Base-by-base conservation (phyloP, 2,888 invertebrate species). In the Cremastinae sp. region DNA sequence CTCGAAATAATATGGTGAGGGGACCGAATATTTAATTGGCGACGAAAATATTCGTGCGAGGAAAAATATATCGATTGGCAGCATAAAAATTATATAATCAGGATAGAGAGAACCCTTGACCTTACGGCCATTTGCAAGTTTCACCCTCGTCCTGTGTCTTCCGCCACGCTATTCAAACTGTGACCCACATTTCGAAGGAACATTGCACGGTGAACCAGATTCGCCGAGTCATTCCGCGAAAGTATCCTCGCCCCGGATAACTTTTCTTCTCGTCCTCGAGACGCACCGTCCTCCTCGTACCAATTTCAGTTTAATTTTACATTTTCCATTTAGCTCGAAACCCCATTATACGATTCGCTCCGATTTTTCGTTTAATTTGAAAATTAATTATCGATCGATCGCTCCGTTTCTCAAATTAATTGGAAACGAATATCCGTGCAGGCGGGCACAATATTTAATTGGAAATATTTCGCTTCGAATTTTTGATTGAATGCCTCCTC, bases 161-260 rank as follows among this genome's bases (percentile, higher is more conserved):
- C 16, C 20, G 28, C 45, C 65, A 58, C 61, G 71, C 75, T 78
- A 80, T 80, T 80, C 76, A 80, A 79, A 80, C 79, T 80, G 34
- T 74, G 73, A 76, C 78, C 80, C 71, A 79, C 73, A 78, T 79
- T 68, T 62, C 61, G 47, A 51, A 75, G 56, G 56, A 12, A 58
- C 65, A 53, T 49, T 51, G 47, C 34, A 58, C 62, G 43, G 71
- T 47, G 70, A 64, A 12, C 70, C 70, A 65, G 59, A 70, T 75
- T 49, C 54, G 71, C 71, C 38, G 38, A 45, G 64, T 75, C 66
- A 68, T 75, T 66, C 47, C 71, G 66, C 51, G 22, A 45, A 59
- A 59, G 12, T 16, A 20, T n/a, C 51, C 28, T 14, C 12, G 22
- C 4, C 59, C 49, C 41, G 41, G 36, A 47, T 18, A 38, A 58